phyloP scores from a whole-genome alignment of 2,888 invertebrate genomes.

The Hetaerina titia region DNA sequence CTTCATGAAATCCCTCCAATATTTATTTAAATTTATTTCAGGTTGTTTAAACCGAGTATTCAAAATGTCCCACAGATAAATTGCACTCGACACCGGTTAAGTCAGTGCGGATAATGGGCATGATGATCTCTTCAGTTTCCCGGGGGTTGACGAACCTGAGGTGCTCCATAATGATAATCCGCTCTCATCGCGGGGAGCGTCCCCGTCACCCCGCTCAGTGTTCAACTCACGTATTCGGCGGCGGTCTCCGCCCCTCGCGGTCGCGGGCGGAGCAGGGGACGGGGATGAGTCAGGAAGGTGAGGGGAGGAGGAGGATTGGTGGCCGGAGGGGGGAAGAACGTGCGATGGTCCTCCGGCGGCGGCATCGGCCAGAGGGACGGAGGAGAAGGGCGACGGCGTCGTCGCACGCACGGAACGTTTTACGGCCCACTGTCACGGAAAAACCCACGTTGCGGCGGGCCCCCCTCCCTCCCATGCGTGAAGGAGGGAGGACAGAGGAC shows the following conservation, averaged over 20 bases:
- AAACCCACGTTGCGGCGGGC: neutral
- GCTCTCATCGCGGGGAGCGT: neutral
- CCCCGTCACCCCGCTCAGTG: too few species aligned
- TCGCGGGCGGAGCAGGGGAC: neutral
- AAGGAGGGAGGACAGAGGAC: neutral
- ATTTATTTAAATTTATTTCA: too few species aligned
- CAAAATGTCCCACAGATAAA: too few species aligned
- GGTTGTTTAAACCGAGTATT: too few species aligned
- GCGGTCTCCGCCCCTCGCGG: neutral
- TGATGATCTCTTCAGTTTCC: too few species aligned
- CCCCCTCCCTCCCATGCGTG: neutral
- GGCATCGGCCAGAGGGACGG: neutral
- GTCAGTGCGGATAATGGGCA: too few species aligned
- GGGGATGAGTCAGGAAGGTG: neutral
- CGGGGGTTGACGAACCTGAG: too few species aligned
- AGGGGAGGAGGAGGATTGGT: neutral
- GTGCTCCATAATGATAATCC: neutral
- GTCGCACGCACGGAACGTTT: conserved; percentile 4
- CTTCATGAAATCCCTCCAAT: too few species aligned
- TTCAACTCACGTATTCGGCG: neutral
- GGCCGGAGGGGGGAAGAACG: neutral
- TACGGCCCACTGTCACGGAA: conserved; percentile 58
- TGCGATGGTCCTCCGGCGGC: neutral
- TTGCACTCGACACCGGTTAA: too few species aligned
- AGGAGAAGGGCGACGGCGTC: neutral